Percentiles rank a stretch among this genome's conserved stretches.
These are phyloP conservation scores for Polyommatus icarus DNA, from an alignment of 2,888 invertebrate species.

Conservation along the genomic window DNA sequence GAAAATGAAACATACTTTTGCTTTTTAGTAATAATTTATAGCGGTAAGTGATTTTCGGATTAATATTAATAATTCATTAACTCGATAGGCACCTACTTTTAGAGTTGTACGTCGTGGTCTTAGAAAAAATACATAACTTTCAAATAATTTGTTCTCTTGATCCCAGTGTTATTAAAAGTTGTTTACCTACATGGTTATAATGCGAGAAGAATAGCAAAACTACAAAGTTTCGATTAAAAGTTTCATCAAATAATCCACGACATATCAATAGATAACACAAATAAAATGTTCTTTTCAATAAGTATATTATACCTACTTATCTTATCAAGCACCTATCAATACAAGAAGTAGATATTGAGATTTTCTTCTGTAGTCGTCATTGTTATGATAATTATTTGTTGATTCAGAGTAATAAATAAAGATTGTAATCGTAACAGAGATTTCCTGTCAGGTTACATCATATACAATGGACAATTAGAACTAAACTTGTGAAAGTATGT, in stretches of 20 bases:
- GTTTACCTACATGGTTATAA: background rate
- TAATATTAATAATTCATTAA: constrained; percentile 33
- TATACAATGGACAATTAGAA: constrained; percentile 22
- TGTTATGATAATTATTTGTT: constrained; percentile 21
- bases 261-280: constrained; percentile 9
- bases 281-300: constrained; percentile 4
- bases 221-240: background rate
- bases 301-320: background rate
- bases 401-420: background rate
- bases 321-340: constrained; percentile 1
- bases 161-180: background rate
- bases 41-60: constrained; percentile 59
- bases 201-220: background rate
- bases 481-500: constrained; percentile 24
- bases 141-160: background rate
- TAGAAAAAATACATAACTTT: background rate
- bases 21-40: constrained; percentile 63
- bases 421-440: background rate
- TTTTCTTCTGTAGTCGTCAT: constrained; percentile 4
- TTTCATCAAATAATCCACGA: background rate
- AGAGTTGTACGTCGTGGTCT: background rate
- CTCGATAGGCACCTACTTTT: background rate
- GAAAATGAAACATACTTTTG: constrained; percentile 73
- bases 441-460: background rate
- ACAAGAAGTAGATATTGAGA: constrained; percentile 20